Percentiles rank a stretch among this genome's conserved stretches.
phyloP scores from a whole-genome alignment of 2,888 invertebrate genomes.

The Drosophila parthenogenetica region DNA sequence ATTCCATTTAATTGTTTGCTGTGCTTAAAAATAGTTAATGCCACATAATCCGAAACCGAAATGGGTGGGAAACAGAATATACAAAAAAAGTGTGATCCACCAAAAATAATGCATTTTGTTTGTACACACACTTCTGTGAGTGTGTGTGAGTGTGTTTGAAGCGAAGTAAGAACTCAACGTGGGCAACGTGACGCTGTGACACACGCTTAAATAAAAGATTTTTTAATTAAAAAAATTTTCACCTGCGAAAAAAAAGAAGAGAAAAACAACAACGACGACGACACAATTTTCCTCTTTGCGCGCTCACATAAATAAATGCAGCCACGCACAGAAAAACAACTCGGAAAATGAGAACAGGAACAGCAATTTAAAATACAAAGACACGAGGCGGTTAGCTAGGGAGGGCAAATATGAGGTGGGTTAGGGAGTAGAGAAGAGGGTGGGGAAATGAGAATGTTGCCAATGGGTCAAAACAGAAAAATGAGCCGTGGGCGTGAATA shows the following conservation, averaged over 20 bases:
- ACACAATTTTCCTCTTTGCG: constrained; percentile 32
- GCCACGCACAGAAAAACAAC: constrained; percentile 27
- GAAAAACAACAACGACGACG: constrained; percentile 42
- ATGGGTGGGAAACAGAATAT: constrained; percentile 9
- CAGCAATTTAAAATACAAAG: constrained; percentile 77
- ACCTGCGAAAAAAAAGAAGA: constrained; percentile 59
- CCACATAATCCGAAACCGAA: constrained; percentile 45
- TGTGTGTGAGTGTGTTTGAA: not conserved
- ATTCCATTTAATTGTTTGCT: constrained; percentile 28
- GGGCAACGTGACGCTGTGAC: constrained; percentile 46
- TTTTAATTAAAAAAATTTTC: constrained; percentile 78
- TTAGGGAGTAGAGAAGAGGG: not conserved
- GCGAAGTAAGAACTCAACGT: not conserved
- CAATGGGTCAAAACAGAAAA: constrained; percentile 75
- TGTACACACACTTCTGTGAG: constrained; percentile 16
- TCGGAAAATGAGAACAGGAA: constrained; percentile 60
- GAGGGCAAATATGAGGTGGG: not conserved
- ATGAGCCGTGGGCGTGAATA: constrained; percentile 79
- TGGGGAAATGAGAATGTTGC: constrained; percentile 17
- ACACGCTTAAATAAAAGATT: constrained; percentile 80
- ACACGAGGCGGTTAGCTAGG: constrained; percentile 47
- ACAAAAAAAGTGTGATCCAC: constrained; percentile 6
- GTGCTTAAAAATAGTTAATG: constrained; percentile 51
- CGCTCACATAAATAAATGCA: constrained; percentile 29
- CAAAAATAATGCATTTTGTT: constrained; percentile 52